phyloP scores from a whole-genome alignment of 2,888 invertebrate genomes.

The Sclerodermus sp. region DNA sequence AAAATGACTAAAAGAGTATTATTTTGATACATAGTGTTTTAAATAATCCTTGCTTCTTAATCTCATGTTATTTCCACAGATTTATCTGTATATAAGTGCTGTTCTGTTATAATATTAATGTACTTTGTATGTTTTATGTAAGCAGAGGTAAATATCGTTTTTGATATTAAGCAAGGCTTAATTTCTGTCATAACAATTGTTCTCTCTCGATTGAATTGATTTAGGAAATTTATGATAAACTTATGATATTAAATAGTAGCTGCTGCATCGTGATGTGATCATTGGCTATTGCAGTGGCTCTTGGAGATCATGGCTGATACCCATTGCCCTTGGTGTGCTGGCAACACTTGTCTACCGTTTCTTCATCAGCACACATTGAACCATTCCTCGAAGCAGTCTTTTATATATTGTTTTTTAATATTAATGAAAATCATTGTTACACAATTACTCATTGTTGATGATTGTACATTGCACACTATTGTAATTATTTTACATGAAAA shows the following conservation, averaged over 20 bases:
- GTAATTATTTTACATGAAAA: constrained; percentile 22
- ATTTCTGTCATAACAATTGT: no score
- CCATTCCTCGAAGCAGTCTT: constrained; percentile 18
- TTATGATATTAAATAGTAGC: constrained; percentile 28
- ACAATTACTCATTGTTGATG: constrained; percentile 13
- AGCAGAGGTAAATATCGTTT: no score
- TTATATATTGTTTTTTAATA: constrained; percentile 26
- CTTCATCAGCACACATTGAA: constrained; percentile 52
- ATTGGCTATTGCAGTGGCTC: constrained; percentile 57
- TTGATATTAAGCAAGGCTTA: no score
- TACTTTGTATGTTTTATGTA: no score
- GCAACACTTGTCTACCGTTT: constrained; percentile 59
- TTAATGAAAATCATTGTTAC: constrained; percentile 22
- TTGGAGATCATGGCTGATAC: constrained; percentile 60
- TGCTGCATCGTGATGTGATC: constrained; percentile 49
- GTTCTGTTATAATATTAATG: no score
- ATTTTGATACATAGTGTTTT: no score
- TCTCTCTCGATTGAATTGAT: neutral
- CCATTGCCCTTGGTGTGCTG: constrained; percentile 57
- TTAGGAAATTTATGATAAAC: neutral
- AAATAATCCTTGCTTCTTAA: no score
- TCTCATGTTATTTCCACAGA: no score
- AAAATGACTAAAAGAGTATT: no score
- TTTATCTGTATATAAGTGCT: no score
- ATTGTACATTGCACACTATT: constrained; percentile 21